phyloP scores from a whole-genome alignment of 2,797 vertebrate species.

The Sciurus carolinensis region DNA sequence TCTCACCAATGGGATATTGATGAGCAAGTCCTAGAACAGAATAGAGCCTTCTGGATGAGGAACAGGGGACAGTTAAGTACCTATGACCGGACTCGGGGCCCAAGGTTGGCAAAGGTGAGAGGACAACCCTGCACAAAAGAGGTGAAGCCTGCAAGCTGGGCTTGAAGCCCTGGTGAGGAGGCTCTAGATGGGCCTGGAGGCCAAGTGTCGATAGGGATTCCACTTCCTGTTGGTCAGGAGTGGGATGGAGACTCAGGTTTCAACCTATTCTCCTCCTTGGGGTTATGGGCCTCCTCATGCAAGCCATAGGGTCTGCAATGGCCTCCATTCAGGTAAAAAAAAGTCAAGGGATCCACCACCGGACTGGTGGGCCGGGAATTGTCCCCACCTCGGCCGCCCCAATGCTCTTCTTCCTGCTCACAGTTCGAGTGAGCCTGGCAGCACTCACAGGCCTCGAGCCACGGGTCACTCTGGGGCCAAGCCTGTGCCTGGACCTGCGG shows the following conservation, averaged over 20 bases:
- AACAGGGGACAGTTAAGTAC: too few species aligned
- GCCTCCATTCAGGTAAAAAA: slow-evolving; percentile 93
- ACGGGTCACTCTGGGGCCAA: slow-evolving; percentile 63
- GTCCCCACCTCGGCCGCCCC: accelerated
- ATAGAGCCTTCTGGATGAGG: too few species aligned
- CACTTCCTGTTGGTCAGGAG: too few species aligned
- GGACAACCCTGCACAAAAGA: too few species aligned
- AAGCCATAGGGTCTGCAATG: slow-evolving; percentile 95
- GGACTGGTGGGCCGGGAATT: background rate
- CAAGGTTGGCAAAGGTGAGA: too few species aligned
- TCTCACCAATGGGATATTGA: too few species aligned
- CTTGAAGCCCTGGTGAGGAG: too few species aligned
- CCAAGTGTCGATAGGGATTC: too few species aligned
- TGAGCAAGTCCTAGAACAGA: too few species aligned
- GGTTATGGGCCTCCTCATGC: slow-evolving; percentile 95
- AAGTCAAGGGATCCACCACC: background rate
- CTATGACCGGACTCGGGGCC: too few species aligned
- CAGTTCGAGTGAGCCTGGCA: slow-evolving; percentile 87
- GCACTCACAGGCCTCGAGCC: slow-evolving; percentile 93
- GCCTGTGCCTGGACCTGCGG: background rate
- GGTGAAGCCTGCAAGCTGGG: too few species aligned
- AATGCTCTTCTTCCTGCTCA: background rate
- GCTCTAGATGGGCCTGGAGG: too few species aligned
- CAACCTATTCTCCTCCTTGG: slow-evolving; percentile 83
- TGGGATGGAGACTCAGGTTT: accelerated